Conservation (phyloP, 2,113 vertebrate species). For the Dicentrarchus labrax region DNA sequence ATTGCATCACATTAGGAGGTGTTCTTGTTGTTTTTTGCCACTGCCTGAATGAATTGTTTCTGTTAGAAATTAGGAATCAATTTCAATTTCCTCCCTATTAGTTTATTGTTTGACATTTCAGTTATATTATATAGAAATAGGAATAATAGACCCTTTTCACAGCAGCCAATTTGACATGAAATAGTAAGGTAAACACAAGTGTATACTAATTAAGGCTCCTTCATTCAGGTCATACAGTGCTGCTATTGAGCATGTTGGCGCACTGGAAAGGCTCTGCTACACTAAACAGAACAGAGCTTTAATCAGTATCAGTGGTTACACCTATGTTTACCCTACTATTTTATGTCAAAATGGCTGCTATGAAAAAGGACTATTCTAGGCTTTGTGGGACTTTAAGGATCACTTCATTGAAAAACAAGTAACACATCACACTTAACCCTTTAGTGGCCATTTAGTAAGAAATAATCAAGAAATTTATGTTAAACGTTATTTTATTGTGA, state of each 20-base stretch:
- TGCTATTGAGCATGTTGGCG: too few relatives aligned
- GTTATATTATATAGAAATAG: background rate
- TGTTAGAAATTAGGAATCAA: background rate
- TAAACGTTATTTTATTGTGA: background rate
- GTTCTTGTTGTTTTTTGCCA: background rate
- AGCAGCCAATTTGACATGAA: too few relatives aligned
- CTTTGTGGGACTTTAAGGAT: background rate
- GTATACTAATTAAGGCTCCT: too few relatives aligned
- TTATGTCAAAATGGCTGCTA: too few relatives aligned
- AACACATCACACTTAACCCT: background rate
- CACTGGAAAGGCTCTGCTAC: too few relatives aligned
- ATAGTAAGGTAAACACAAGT: too few relatives aligned
- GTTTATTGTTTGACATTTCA: background rate
- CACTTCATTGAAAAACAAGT: slow-evolving; percentile 10
- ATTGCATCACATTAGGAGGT: background rate
- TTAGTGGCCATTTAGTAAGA: background rate
- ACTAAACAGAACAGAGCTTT: too few relatives aligned
- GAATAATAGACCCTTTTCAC: too few relatives aligned
- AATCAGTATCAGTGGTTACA: too few relatives aligned
- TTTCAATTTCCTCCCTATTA: background rate
- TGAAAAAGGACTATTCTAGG: background rate
- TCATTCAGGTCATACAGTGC: too few relatives aligned
- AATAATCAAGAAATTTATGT: background rate
- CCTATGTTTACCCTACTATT: too few relatives aligned
- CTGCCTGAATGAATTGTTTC: background rate